Conservation (phyloP, 2,888 invertebrate genomes). For the Leucophora obtusa region DNA sequence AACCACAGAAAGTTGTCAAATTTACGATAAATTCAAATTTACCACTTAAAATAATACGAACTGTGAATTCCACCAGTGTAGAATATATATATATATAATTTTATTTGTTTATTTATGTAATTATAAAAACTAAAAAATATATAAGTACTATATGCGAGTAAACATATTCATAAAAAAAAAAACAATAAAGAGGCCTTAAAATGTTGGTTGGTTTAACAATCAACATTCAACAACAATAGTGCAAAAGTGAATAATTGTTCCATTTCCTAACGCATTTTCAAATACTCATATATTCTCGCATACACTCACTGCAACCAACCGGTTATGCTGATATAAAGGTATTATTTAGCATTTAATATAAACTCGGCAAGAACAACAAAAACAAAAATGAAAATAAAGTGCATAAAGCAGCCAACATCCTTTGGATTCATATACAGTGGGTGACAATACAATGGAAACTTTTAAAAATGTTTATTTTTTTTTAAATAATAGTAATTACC, state of each 20-base stretch:
- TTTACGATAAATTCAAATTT: no score
- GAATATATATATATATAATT: no score
- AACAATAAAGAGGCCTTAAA: neutral
- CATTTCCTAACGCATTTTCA: neutral
- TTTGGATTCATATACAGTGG: constrained; percentile 10
- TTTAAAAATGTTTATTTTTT: no score
- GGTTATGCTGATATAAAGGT: constrained; percentile 36
- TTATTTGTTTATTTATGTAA: no score
- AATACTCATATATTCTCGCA: neutral
- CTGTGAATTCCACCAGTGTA: no score
- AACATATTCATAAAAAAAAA: neutral
- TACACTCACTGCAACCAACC: neutral
- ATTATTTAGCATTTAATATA: constrained; percentile 52
- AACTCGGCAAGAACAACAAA: neutral
- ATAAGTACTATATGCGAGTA: no score
- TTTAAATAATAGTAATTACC: no score
- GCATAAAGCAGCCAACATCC: constrained; percentile 13
- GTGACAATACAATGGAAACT: no score
- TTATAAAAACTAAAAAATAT: no score
- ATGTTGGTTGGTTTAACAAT: neutral
- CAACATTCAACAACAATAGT: neutral
- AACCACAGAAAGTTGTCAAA: no score
- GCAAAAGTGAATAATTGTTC: neutral
- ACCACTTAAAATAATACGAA: no score
- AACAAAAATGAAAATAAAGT: neutral